phyloP scores from a whole-genome alignment of 2,888 invertebrate genomes.

The Camptogramma bilineatum region DNA sequence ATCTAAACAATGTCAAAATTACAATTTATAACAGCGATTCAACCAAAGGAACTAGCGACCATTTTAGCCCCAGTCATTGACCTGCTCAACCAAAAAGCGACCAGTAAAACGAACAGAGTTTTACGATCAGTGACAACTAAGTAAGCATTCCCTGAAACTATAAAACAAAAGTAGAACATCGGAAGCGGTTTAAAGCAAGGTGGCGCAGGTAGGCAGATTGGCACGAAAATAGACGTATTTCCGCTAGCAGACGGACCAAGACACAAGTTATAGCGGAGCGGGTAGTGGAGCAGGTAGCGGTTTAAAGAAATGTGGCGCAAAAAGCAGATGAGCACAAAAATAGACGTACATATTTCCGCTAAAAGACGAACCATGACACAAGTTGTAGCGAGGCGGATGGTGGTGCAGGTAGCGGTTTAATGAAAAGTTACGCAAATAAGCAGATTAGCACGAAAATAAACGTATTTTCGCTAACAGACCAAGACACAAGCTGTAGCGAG shows the following conservation, averaged over 20 bases:
- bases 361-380: too few species aligned
- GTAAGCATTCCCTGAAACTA: constrained; percentile 28
- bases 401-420: constrained; percentile 35
- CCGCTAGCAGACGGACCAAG: constrained; percentile 47
- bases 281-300: not conserved
- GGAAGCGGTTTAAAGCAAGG: constrained; percentile 41
- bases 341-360: too few species aligned
- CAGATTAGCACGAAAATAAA: constrained; percentile 63
- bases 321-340: too few species aligned
- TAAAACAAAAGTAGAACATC: constrained; percentile 29
- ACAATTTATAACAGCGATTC: too few species aligned
- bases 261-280: constrained; percentile 34
- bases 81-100: not conserved
- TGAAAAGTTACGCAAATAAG: constrained; percentile 36
- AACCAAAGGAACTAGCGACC: not conserved
- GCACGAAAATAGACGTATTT: constrained; percentile 72
- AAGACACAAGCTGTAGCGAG: not conserved
- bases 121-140: constrained; percentile 29
- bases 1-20: too few species aligned
- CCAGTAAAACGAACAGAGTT: not conserved
- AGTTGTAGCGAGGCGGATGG: too few species aligned
- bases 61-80: not conserved
- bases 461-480: not conserved
- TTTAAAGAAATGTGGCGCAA: too few species aligned
- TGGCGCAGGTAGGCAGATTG: constrained; percentile 41